Conservation (phyloP, 1,140 invertebrate genomes). For the Schlechtendalia chinensis region DNA sequence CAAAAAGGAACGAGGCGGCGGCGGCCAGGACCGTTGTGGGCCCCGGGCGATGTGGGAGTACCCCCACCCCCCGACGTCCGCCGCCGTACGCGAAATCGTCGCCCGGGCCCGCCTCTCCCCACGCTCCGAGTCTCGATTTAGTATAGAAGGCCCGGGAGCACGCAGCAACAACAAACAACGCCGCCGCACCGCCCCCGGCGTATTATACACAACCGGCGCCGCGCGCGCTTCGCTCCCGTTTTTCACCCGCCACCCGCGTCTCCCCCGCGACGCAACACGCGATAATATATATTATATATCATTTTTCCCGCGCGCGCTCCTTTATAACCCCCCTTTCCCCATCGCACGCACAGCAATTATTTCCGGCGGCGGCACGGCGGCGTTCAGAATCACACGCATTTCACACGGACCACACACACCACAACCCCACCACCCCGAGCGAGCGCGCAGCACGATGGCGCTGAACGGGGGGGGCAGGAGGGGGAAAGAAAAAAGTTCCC, state of each 20-base stretch:
- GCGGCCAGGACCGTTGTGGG: background rate
- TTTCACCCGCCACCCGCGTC: background rate
- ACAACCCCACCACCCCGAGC: background rate
- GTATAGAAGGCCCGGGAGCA: constrained; percentile 41
- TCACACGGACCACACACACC: background rate
- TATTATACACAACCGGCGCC: background rate
- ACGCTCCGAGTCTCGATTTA: constrained; percentile 11
- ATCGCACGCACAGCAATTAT: constrained; percentile 30
- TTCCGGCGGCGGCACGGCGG: constrained; percentile 43
- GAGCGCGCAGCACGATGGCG: background rate
- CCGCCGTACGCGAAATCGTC: background rate
- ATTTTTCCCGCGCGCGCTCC: background rate
- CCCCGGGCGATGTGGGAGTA: constrained; percentile 3
- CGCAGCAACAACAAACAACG: constrained; percentile 48
- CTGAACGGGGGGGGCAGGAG: background rate
- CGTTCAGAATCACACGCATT: constrained; percentile 41
- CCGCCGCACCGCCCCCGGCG: constrained; percentile 25
- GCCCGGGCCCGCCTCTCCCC: background rate
- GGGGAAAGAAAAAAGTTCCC: constrained; percentile 35
- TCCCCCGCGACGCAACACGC: background rate
- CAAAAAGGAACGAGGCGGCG: background rate
- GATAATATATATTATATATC: background rate
- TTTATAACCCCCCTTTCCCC: constrained; percentile 11
- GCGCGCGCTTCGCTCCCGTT: background rate
- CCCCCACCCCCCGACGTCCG: background rate